Conservation (phyloP, 2,797 vertebrate species). For the Helostoma temminkii region DNA sequence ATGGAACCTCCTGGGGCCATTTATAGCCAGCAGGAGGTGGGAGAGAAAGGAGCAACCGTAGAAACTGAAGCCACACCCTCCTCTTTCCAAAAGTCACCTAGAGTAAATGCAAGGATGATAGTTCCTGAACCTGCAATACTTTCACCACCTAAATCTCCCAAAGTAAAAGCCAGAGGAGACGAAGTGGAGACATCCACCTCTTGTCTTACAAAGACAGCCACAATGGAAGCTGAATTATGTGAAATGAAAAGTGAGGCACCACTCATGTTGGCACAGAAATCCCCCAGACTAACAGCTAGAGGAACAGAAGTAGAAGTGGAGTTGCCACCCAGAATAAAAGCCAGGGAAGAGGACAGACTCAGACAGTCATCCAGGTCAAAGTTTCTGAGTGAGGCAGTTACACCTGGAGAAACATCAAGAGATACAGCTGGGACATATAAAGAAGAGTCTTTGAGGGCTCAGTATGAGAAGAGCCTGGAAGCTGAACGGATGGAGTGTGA, state of each 20-base stretch:
- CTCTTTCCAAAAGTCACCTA: conserved; percentile 52
- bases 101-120: conserved; percentile 17
- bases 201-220: background rate
- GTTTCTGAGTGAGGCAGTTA: conserved; percentile 48
- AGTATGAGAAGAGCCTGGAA: conserved; percentile 75
- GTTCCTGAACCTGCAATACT: conserved; percentile 12
- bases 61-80: conserved; percentile 32
- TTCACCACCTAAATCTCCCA: conserved; percentile 28
- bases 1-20: conserved; percentile 45
- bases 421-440: conserved; percentile 17
- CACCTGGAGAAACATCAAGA: conserved; percentile 26
- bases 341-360: conserved; percentile 23
- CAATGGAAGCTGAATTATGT: conserved; percentile 2
- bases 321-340: background rate
- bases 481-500: conserved; percentile 75
- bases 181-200: conserved; percentile 16
- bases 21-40: conserved; percentile 40
- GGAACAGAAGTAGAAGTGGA: conserved; percentile 12
- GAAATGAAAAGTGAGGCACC: conserved; percentile 5
- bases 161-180: conserved; percentile 19
- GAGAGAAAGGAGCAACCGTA: conserved; percentile 30
- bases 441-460: conserved; percentile 66
- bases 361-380: conserved; percentile 57
- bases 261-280: conserved; percentile 9
- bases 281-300: conserved; percentile 18